Evolutionary conservation across 2,797 vertebrate genomes (phyloP).

Genomic region (Cheirogaleus major): DNA sequence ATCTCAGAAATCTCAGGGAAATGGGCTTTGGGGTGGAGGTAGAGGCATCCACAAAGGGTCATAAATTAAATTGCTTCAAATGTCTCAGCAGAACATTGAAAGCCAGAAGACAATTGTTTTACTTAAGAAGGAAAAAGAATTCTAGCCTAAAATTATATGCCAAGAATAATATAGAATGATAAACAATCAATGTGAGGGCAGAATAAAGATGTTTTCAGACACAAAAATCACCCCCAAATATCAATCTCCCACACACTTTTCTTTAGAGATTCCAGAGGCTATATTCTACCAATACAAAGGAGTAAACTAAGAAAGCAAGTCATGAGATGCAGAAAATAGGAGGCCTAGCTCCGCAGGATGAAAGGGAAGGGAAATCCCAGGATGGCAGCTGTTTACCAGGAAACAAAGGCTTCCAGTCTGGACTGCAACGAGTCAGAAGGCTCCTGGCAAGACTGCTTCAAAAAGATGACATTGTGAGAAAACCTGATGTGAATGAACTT

Average conservation of each 20-base stretch:
- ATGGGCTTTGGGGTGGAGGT: not conserved
- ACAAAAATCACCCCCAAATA: not conserved
- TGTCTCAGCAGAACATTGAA: not conserved
- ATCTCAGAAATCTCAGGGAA: not conserved
- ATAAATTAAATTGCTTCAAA: not conserved
- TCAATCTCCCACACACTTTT: not conserved
- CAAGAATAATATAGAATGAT: not conserved
- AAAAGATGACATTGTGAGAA: not conserved
- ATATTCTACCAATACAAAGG: not conserved
- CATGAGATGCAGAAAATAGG: not conserved
- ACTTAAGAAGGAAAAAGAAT: slow-evolving; percentile 47
- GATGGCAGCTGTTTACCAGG: not conserved
- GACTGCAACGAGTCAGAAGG: not conserved
- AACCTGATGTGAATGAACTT: not conserved
- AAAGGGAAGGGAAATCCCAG: not conserved
- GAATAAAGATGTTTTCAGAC: not conserved
- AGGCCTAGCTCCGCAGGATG: not conserved
- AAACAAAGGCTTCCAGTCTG: not conserved
- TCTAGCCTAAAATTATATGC: not conserved
- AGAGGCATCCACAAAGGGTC: not conserved
- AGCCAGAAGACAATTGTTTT: not conserved
- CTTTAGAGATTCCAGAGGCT: not conserved
- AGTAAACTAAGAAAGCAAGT: not conserved
- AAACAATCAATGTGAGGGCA: not conserved
- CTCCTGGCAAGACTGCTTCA: not conserved